These are phyloP conservation scores for Thera britannica DNA, from an alignment of 2,888 invertebrate species.

Conservation along the genomic window DNA sequence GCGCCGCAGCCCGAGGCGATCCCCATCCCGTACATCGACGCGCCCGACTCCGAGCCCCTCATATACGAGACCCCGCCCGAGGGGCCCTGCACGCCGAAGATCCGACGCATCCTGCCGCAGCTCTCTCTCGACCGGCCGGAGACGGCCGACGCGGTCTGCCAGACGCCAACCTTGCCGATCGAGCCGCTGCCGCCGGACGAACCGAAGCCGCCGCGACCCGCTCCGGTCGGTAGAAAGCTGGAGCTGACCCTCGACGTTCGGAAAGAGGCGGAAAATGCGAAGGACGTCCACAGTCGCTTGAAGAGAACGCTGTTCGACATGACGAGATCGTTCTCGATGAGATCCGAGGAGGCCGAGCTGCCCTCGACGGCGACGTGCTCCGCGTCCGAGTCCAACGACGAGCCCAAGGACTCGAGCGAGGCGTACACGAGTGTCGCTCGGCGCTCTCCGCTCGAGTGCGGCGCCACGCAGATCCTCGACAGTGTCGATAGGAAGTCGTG, in stretches of 20 bases:
- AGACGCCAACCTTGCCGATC: constrained; percentile 57
- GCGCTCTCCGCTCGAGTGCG: constrained; percentile 51
- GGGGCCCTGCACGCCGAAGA: constrained; percentile 70
- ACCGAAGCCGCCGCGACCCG: constrained; percentile 39
- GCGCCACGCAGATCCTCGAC: constrained; percentile 69
- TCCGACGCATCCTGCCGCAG: constrained; percentile 75
- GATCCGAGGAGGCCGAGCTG: constrained; percentile 71
- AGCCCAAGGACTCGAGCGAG: constrained; percentile 35
- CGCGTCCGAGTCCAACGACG: constrained; percentile 69
- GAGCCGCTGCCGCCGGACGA: constrained; percentile 52
- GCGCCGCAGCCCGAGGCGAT: constrained; percentile 74
- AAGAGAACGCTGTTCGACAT: constrained; percentile 66
- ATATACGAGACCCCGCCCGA: constrained; percentile 71
- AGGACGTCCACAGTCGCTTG: constrained; percentile 66
- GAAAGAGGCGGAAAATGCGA: constrained; percentile 59
- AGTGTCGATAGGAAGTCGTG: constrained; percentile 84
- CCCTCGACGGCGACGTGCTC: constrained; percentile 70
- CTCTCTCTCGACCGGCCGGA: constrained; percentile 69
- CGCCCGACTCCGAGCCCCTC: constrained; percentile 73
- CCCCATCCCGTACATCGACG: constrained; percentile 78
- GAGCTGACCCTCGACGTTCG: constrained; percentile 65
- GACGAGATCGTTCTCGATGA: constrained; percentile 67
- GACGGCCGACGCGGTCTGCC: constrained; percentile 73
- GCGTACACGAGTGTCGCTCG: constrained; percentile 11
- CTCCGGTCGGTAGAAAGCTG: constrained; percentile 52